phyloP scores from a whole-genome alignment of 2,113 vertebrate genomes.

The Alosa alosa region DNA sequence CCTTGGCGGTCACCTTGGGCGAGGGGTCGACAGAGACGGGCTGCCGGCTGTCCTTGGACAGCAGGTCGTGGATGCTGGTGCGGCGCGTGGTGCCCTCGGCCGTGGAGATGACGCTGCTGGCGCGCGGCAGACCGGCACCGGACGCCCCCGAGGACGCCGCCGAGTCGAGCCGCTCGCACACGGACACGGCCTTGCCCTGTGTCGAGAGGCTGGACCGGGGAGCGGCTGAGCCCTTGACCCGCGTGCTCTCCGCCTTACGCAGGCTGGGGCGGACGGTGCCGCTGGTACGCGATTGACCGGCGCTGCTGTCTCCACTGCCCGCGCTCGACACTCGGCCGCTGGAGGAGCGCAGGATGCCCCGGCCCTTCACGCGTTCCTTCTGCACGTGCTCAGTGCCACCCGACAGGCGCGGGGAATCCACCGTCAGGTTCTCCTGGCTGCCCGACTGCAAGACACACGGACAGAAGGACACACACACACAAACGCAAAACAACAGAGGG shows the following conservation, averaged over 20 bases:
- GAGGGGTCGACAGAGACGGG: slow-evolving; percentile 82
- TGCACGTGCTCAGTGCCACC: slow-evolving; percentile 76
- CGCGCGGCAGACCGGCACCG: slow-evolving; percentile 86
- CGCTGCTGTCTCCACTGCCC: slow-evolving; percentile 68
- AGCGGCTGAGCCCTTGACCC: slow-evolving; percentile 72
- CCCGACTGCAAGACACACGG: slow-evolving; percentile 72
- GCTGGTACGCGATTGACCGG: slow-evolving; percentile 65
- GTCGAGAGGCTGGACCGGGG: slow-evolving; percentile 65
- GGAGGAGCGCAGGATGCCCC: slow-evolving; percentile 82
- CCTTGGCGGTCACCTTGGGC: slow-evolving; percentile 64
- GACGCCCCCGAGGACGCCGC: slow-evolving; percentile 55
- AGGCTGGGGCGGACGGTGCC: slow-evolving; percentile 66
- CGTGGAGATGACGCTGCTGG: slow-evolving; percentile 96
- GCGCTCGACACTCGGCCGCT: slow-evolving; percentile 73
- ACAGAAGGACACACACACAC: not conserved
- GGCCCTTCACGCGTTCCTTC: slow-evolving; percentile 73
- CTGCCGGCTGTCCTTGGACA: slow-evolving; percentile 88
- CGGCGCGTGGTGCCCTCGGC: slow-evolving; percentile 91
- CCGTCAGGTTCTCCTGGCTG: slow-evolving; percentile 88
- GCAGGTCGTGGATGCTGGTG: slow-evolving; percentile 96
- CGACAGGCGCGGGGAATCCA: slow-evolving; percentile 84
- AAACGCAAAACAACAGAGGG: not conserved
- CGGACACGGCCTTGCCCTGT: slow-evolving; percentile 75
- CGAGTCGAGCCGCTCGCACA: slow-evolving; percentile 78
- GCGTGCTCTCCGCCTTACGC: slow-evolving; percentile 81